A percentile compares a stretch with the other conserved stretches of the same genome.
These are phyloP conservation scores for Laticauda colubrina DNA, from an alignment of 2,113 vertebrate species.

Conservation along the genomic window DNA sequence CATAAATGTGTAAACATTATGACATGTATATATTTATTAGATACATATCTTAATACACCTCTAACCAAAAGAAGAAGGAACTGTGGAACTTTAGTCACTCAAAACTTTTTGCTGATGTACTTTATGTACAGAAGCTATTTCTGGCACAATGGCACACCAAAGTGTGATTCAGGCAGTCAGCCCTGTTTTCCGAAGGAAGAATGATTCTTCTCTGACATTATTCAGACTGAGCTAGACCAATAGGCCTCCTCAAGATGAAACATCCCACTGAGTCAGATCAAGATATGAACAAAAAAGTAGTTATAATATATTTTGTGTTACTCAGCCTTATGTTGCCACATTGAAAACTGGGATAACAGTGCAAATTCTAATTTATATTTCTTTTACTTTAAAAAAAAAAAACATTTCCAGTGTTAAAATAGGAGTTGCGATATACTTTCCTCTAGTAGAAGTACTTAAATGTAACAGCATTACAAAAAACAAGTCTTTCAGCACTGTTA, in stretches of 20 bases:
- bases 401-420: neutral
- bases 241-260: neutral
- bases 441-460: slow-evolving; percentile 28
- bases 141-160: neutral
- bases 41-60: neutral
- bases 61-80: neutral
- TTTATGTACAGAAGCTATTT: neutral
- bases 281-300: neutral
- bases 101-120: neutral
- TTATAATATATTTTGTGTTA: neutral
- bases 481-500: slow-evolving; percentile 46
- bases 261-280: neutral
- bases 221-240: neutral
- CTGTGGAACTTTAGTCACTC: neutral
- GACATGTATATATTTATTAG: neutral
- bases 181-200: neutral
- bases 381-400: neutral
- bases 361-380: neutral
- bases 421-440: neutral
- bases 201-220: neutral
- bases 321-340: neutral
- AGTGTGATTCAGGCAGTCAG: neutral
- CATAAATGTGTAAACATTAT: neutral
- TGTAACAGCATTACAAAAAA: slow-evolving; percentile 36
- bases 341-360: neutral